Evolutionary conservation across 2,797 vertebrate genomes (phyloP).

Genomic region (Sebastes diaconus): DNA sequence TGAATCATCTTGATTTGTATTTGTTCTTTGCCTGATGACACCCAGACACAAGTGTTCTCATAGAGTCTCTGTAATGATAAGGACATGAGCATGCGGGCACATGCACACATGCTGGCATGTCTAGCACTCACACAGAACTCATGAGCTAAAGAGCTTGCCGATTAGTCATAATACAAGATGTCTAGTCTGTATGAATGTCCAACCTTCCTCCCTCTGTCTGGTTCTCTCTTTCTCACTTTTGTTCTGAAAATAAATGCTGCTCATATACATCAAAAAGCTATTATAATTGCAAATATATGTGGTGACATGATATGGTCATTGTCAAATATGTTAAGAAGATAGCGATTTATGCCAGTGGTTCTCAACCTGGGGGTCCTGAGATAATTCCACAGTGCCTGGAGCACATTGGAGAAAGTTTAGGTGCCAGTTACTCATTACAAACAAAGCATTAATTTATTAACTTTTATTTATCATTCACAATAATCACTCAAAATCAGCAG

Average conservation of each 20-base stretch:
- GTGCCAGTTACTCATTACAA: no score
- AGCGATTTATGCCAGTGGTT: not conserved
- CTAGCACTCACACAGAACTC: not conserved
- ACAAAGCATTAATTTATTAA: no score
- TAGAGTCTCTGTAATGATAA: conserved; percentile 31
- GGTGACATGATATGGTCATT: not conserved
- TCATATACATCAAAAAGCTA: no score
- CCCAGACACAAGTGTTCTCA: conserved; percentile 4
- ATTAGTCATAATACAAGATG: conserved; percentile 11
- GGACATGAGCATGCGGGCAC: conserved; percentile 1
- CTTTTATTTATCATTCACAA: no score
- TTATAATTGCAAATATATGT: not conserved
- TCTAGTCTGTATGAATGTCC: not conserved
- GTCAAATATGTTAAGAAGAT: not conserved
- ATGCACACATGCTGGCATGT: not conserved
- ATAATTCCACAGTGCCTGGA: no score
- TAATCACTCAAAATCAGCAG: no score
- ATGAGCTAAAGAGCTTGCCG: conserved; percentile 2
- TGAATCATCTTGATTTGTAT: conserved; percentile 37
- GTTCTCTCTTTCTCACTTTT: not conserved
- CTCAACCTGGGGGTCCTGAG: no score
- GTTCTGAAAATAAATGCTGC: not conserved
- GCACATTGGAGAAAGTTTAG: no score
- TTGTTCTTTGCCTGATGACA: conserved; percentile 29
- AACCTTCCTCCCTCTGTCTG: not conserved